phyloP scores from a whole-genome alignment of 2,888 invertebrate species.

The Diaprepes abbreviatus region DNA sequence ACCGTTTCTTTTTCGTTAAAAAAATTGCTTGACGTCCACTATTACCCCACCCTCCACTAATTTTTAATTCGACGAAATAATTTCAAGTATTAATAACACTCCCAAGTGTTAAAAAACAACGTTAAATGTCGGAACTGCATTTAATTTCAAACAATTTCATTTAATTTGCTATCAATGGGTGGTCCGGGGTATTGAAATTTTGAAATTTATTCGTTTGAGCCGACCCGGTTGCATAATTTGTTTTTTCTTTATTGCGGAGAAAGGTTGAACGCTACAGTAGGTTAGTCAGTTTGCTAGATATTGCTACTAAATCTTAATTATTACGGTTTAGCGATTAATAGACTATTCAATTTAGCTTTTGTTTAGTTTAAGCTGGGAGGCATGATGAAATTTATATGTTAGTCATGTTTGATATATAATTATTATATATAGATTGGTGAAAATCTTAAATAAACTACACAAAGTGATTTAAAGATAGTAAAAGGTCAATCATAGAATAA shows the following conservation, averaged over 20 bases:
- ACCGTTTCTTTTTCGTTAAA: too few relatives aligned
- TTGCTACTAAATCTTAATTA: constrained; percentile 8
- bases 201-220: constrained; percentile 8
- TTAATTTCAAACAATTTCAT: constrained; percentile 9
- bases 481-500: too few relatives aligned
- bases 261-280: not conserved
- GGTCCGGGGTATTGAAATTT: constrained; percentile 27
- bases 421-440: too few relatives aligned
- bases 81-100: not conserved
- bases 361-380: not conserved
- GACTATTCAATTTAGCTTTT: not conserved
- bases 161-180: constrained; percentile 26
- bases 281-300: not conserved
- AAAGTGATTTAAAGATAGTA: too few relatives aligned
- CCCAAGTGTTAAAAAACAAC: not conserved
- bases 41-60: too few relatives aligned
- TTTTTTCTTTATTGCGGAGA: not conserved
- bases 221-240: not conserved
- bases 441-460: too few relatives aligned
- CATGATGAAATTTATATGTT: not conserved
- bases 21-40: too few relatives aligned
- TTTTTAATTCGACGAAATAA: not conserved
- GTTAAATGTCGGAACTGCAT: constrained; percentile 24
- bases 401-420: not conserved
- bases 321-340: not conserved